Conservation (phyloP, 1,140 invertebrate genomes). For the Akabosia matsudoensis region DNA sequence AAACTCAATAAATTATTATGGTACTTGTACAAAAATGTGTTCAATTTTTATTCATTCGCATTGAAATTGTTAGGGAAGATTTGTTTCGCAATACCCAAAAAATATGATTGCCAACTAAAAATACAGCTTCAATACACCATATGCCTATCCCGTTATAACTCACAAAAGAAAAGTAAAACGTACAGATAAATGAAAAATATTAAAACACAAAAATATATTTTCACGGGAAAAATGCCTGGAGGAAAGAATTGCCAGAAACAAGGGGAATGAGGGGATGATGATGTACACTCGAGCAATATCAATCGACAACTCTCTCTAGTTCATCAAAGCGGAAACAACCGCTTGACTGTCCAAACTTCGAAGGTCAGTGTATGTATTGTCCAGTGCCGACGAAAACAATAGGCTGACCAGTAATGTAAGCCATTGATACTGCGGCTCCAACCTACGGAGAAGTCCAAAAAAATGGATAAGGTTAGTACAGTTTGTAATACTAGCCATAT, state of each 20-base stretch:
- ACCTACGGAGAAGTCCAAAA: conserved; percentile 62
- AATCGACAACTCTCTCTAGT: conserved; percentile 66
- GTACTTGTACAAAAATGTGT: no score
- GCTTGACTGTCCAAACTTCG: conserved; percentile 95
- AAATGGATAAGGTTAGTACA: conserved; percentile 15
- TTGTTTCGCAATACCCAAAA: neutral
- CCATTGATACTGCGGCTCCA: conserved; percentile 99
- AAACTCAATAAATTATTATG: neutral
- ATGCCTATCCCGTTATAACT: no score
- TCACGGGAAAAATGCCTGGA: no score
- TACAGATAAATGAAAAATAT: no score
- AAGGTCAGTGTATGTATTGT: conserved; percentile 97
- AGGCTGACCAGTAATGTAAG: conserved; percentile 98
- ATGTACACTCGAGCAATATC: neutral
- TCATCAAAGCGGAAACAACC: conserved; percentile 94
- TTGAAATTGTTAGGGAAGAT: neutral
- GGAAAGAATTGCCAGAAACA: neutral
- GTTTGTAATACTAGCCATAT: neutral
- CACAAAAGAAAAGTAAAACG: no score
- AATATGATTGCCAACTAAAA: no score
- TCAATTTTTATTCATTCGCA: neutral
- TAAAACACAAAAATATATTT: no score
- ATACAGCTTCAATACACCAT: no score
- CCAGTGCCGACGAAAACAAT: conserved; percentile 99
- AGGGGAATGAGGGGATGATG: conserved; percentile 6